phyloP scores from a whole-genome alignment of 2,797 vertebrate genomes.

The Chelmon rostratus region DNA sequence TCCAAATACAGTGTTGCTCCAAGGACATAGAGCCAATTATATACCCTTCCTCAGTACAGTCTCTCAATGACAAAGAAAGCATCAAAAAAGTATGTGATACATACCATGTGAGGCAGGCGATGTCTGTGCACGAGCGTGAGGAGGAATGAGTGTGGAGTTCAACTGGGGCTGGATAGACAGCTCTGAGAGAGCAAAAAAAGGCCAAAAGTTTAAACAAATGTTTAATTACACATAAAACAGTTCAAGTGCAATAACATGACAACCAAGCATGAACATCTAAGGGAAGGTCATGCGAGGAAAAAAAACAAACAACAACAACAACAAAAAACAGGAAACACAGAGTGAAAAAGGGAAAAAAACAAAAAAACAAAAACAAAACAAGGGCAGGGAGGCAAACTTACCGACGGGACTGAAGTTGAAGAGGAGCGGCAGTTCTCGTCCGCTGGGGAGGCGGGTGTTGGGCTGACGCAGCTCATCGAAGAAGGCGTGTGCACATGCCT shows the following conservation, averaged over 20 bases:
- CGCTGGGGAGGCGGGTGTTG: slow-evolving; percentile 92
- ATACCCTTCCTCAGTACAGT: too few relatives aligned
- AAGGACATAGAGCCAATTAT: background rate
- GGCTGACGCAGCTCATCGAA: slow-evolving; percentile 94
- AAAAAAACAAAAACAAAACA: background rate
- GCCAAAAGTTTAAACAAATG: slow-evolving; percentile 11
- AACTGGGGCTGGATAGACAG: slow-evolving; percentile 94
- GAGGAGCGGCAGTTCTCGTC: slow-evolving; percentile 92
- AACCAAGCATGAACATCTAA: background rate
- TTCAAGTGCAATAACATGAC: background rate
- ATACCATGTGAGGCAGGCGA: slow-evolving; percentile 87
- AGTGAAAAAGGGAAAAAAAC: background rate
- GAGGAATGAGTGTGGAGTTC: slow-evolving; percentile 94
- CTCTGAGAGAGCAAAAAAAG: slow-evolving; percentile 81
- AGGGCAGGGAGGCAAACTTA: slow-evolving; percentile 72
- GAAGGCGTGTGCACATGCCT: slow-evolving; percentile 94
- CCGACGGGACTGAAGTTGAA: slow-evolving; percentile 96
- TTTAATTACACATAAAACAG: slow-evolving; percentile 6
- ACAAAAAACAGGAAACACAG: too few relatives aligned
- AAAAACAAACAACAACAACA: background rate
- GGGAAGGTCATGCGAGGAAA: background rate
- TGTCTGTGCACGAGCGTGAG: slow-evolving; percentile 91
- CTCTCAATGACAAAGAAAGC: background rate
- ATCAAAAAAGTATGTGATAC: slow-evolving; percentile 3
- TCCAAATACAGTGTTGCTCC: background rate